Conservation (phyloP, 2,888 invertebrate genomes). For the Clanis bilineata region DNA sequence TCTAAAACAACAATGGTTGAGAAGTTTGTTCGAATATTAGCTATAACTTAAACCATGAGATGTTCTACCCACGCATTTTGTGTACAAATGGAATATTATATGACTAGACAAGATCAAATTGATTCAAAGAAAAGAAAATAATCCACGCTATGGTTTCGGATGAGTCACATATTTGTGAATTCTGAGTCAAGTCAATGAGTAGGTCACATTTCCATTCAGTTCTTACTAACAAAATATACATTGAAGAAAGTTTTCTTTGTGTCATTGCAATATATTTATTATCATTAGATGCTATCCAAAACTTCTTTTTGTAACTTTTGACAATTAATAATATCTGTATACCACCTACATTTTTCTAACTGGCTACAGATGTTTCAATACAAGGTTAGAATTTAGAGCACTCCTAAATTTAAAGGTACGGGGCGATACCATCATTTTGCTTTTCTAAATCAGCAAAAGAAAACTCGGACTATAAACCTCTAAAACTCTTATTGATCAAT, state of each 20-base stretch:
- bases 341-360: too few species aligned
- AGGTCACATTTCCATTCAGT: constrained; percentile 26
- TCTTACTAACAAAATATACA: constrained; percentile 33
- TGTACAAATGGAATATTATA: constrained; percentile 19
- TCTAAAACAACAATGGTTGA: not conserved
- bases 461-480: too few species aligned
- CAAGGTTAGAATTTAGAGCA: too few species aligned
- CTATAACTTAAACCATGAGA: not conserved
- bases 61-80: constrained; percentile 11
- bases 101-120: constrained; percentile 19
- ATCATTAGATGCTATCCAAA: not conserved
- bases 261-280: not conserved
- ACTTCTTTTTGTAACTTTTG: too few species aligned
- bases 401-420: too few species aligned
- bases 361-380: too few species aligned
- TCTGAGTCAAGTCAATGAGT: constrained; percentile 34
- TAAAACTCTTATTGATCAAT: too few species aligned
- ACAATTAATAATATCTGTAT: too few species aligned
- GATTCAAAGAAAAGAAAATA: constrained; percentile 24
- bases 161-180: constrained; percentile 36
- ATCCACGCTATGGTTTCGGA: constrained; percentile 25
- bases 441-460: too few species aligned
- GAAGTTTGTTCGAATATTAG: not conserved
- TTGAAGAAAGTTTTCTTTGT: not conserved
- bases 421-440: too few species aligned